A percentile compares a stretch with the other conserved stretches of the same genome.
Evolutionary conservation across 1,140 invertebrate genomes (phyloP).

Genomic region (Agrilus planipennis): DNA sequence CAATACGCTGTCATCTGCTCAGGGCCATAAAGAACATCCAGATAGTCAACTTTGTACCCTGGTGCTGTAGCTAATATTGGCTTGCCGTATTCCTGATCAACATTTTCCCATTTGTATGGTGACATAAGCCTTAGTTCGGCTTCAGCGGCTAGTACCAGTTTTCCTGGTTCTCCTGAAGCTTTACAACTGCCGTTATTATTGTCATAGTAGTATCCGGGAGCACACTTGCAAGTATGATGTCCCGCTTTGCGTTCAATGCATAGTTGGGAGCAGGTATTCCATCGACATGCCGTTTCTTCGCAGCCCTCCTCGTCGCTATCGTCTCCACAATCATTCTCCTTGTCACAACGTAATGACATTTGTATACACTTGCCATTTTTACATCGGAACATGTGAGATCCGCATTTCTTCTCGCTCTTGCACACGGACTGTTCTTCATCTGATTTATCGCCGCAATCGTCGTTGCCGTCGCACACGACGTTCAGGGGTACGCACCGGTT

Average conservation of each 20-base stretch:
- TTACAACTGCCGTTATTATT: slow-evolving; percentile 40
- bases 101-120: slow-evolving; percentile 45
- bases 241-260: slow-evolving; percentile 54
- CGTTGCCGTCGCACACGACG: slow-evolving; percentile 54
- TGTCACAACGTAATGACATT: slow-evolving; percentile 62
- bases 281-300: slow-evolving; percentile 39
- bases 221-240: slow-evolving; percentile 51
- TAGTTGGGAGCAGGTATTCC: slow-evolving; percentile 61
- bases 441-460: slow-evolving; percentile 58
- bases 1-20: slow-evolving; percentile 39
- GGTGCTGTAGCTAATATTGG: slow-evolving; percentile 20
- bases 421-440: slow-evolving; percentile 58
- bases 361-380: slow-evolving; percentile 60
- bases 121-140: slow-evolving; percentile 48
- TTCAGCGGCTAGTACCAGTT: slow-evolving; percentile 50
- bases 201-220: slow-evolving; percentile 45
- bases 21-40: slow-evolving; percentile 39
- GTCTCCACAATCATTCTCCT: slow-evolving; percentile 47
- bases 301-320: slow-evolving; percentile 50
- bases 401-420: slow-evolving; percentile 30
- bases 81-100: slow-evolving; percentile 27
- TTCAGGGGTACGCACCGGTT: slow-evolving; percentile 53
- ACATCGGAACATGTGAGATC: slow-evolving; percentile 54
- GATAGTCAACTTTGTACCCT: slow-evolving; percentile 36
- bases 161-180: slow-evolving; percentile 42